A percentile compares a stretch with the other conserved stretches of the same genome.
Conservation (phyloP, 1,140 invertebrate species). For the Bilobella aurantiaca region DNA sequence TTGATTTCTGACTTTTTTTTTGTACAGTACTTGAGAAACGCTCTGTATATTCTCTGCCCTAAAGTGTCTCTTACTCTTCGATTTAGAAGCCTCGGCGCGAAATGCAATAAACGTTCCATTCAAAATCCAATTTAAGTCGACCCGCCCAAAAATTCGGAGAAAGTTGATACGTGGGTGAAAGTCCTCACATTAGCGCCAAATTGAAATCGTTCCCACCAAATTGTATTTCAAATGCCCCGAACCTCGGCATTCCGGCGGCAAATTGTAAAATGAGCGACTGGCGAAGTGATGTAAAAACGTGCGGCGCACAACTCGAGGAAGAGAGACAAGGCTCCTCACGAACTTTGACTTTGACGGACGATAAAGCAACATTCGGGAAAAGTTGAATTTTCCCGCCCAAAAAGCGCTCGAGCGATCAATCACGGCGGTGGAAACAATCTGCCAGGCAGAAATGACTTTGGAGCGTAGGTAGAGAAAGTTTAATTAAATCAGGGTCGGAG, state of each 20-base stretch:
- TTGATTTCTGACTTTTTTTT: no score
- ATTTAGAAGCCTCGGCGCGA: background rate
- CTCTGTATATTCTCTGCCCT: background rate
- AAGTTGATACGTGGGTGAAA: background rate
- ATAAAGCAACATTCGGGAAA: background rate
- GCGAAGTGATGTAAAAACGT: no score
- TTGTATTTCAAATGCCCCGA: no score
- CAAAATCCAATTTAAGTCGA: background rate
- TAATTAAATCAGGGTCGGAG: background rate
- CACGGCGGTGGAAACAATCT: background rate
- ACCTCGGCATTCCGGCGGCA: no score
- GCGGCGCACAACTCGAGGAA: no score
- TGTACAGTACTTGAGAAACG: no score
- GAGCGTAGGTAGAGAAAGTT: background rate
- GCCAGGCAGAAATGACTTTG: background rate
- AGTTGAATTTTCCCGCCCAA: background rate
- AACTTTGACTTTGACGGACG: background rate
- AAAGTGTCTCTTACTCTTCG: background rate
- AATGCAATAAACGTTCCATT: background rate
- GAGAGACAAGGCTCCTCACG: no score
- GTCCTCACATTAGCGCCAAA: background rate
- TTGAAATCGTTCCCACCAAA: constrained; percentile 6
- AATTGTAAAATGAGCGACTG: no score
- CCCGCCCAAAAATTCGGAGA: background rate
- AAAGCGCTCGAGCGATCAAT: background rate